Percentiles rank a stretch among this genome's conserved stretches.
Conservation (phyloP, 2,888 invertebrate genomes). For the Lasioglossum pauxillum region DNA sequence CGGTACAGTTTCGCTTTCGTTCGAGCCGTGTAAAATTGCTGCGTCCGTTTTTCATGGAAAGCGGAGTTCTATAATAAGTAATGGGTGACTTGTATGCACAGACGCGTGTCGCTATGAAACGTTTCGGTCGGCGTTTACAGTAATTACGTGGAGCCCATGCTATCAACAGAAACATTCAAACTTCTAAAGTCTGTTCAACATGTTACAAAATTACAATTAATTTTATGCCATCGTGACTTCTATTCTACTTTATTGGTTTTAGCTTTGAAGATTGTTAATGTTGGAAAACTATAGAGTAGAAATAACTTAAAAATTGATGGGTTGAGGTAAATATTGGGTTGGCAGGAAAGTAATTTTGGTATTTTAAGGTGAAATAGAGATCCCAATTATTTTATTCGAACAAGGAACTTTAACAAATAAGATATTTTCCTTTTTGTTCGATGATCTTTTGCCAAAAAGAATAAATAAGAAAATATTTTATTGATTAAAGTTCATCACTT, state of each 20-base stretch:
- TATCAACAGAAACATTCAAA: background rate
- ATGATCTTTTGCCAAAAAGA: no score
- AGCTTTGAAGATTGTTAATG: background rate
- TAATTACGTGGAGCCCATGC: background rate
- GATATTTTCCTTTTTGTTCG: no score
- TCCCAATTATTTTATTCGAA: no score
- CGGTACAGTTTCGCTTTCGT: constrained; percentile 23
- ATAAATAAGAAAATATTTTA: no score
- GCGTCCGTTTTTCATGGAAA: constrained; percentile 9
- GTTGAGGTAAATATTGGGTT: no score
- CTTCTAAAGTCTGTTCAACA: background rate
- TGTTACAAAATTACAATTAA: background rate
- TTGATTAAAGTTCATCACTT: no score
- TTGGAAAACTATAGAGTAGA: no score
- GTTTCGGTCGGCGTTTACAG: background rate
- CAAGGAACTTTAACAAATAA: no score
- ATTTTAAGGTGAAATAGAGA: no score
- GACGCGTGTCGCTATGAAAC: background rate
- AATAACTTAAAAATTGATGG: no score
- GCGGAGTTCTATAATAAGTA: background rate
- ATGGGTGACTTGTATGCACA: background rate
- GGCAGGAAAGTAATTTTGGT: no score
- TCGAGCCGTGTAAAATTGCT: constrained; percentile 24
- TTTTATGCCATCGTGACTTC: background rate
- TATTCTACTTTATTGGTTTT: background rate